Conservation (phyloP, 1,140 invertebrate genomes). For the Diabrotica undecimpunctata region DNA sequence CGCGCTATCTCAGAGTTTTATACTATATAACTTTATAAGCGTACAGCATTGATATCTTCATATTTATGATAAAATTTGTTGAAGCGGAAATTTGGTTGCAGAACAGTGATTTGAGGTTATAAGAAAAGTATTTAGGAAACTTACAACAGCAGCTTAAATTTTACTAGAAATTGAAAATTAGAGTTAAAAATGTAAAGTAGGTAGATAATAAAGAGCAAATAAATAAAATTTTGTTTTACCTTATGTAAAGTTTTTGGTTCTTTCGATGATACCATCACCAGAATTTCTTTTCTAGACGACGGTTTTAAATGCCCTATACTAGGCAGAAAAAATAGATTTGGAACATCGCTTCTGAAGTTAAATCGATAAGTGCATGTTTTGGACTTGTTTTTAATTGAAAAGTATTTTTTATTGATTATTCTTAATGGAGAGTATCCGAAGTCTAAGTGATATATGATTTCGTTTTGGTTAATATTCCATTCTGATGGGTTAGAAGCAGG, state of each 20-base stretch:
- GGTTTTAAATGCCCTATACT: slow-evolving; percentile 39
- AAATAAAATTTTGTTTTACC: too few relatives aligned
- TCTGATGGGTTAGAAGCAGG: slow-evolving; percentile 6
- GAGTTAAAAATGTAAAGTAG: too few relatives aligned
- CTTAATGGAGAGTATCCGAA: slow-evolving; percentile 33
- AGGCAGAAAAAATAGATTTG: slow-evolving; percentile 34
- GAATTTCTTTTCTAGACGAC: slow-evolving; percentile 33
- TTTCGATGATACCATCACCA: slow-evolving; percentile 33
- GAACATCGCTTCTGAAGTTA: slow-evolving; percentile 27
- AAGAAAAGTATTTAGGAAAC: too few relatives aligned
- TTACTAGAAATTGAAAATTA: too few relatives aligned
- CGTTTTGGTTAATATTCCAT: slow-evolving; percentile 3
- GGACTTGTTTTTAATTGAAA: slow-evolving; percentile 37
- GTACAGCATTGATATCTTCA: too few relatives aligned
- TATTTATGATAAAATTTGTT: too few relatives aligned
- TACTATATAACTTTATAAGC: too few relatives aligned
- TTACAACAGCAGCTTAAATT: too few relatives aligned
- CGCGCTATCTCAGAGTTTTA: too few relatives aligned
- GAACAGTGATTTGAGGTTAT: too few relatives aligned
- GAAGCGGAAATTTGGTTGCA: too few relatives aligned
- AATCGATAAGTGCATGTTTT: slow-evolving; percentile 33
- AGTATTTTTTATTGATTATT: slow-evolving; percentile 29
- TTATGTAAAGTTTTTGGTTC: slow-evolving; percentile 9
- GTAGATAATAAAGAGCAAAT: too few relatives aligned
- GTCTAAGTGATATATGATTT: slow-evolving; percentile 29